These are phyloP conservation scores for Xyrauchen texanus DNA, from an alignment of 2,113 vertebrate species.

Conservation along the genomic window DNA sequence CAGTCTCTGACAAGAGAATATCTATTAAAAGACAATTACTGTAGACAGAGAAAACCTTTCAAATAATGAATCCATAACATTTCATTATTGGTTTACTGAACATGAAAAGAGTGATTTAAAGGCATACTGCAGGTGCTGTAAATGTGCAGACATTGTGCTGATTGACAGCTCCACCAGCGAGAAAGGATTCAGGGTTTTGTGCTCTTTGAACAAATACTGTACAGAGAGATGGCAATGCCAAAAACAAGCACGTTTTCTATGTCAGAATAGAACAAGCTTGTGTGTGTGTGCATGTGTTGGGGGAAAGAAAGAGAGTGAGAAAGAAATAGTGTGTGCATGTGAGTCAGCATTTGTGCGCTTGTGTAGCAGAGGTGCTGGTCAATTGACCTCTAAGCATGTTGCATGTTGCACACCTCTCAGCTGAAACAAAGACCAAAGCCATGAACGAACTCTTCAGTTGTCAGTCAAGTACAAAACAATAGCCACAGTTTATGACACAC, in stretches of 20 bases:
- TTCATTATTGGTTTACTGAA: not conserved
- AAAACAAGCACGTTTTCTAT: not conserved
- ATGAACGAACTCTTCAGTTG: constrained; percentile 59
- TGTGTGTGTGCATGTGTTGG: not conserved
- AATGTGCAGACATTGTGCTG: not conserved
- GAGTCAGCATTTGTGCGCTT: not conserved
- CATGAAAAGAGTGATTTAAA: not conserved
- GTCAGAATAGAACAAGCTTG: not conserved
- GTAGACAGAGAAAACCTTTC: not conserved
- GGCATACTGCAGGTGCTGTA: not conserved
- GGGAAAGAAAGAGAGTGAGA: too few species aligned
- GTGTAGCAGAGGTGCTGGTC: constrained; percentile 18
- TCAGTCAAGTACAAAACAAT: constrained; percentile 62
- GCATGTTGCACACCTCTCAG: not conserved
- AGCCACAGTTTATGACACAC: constrained; percentile 60
- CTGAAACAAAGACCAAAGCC: not conserved
- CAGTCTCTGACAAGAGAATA: too few species aligned
- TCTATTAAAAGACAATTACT: not conserved
- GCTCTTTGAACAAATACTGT: not conserved
- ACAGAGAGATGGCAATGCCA: too few species aligned
- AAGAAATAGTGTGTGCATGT: not conserved
- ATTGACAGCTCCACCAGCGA: not conserved
- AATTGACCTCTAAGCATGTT: constrained; percentile 62
- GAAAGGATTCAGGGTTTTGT: not conserved
- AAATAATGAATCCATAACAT: not conserved